Percentiles rank a stretch among this genome's conserved stretches.
Evolutionary conservation across 2,113 vertebrate genomes (phyloP).

Genomic region (Chiloscyllium plagiosum): DNA sequence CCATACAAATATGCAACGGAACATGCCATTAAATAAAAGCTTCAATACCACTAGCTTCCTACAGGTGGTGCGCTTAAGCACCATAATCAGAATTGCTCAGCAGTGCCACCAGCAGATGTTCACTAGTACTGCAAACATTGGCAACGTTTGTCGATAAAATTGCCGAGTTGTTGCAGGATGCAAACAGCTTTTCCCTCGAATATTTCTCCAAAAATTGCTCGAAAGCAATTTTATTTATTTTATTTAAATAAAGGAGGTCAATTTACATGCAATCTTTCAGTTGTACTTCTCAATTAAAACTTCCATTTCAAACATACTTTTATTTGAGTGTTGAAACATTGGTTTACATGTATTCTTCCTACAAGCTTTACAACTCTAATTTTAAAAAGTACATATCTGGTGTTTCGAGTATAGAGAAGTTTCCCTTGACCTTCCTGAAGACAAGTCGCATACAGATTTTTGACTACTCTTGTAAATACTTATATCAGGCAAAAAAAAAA

Average conservation of each 20-base stretch:
- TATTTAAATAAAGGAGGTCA: neutral
- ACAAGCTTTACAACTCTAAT: neutral
- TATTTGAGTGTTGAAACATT: neutral
- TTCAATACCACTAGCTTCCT: neutral
- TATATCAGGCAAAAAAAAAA: neutral
- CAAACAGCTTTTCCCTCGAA: neutral
- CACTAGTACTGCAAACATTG: neutral
- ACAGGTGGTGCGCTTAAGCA: neutral
- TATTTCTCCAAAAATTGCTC: neutral
- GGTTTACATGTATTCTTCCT: neutral
- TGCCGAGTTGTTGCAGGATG: neutral
- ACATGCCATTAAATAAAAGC: neutral
- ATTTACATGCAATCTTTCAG: neutral
- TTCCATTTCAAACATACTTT: neutral
- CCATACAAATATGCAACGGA: neutral
- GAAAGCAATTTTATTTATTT: neutral
- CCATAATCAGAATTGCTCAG: neutral
- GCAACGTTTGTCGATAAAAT: neutral
- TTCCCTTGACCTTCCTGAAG: neutral
- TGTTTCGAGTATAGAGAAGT: neutral
- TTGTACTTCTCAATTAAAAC: neutral
- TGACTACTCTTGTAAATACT: neutral
- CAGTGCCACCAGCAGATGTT: neutral
- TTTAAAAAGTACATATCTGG: neutral
- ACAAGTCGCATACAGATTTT: neutral